phyloP scores from a whole-genome alignment of 2,797 vertebrate species.

The Kryptopterus vitreolus region DNA sequence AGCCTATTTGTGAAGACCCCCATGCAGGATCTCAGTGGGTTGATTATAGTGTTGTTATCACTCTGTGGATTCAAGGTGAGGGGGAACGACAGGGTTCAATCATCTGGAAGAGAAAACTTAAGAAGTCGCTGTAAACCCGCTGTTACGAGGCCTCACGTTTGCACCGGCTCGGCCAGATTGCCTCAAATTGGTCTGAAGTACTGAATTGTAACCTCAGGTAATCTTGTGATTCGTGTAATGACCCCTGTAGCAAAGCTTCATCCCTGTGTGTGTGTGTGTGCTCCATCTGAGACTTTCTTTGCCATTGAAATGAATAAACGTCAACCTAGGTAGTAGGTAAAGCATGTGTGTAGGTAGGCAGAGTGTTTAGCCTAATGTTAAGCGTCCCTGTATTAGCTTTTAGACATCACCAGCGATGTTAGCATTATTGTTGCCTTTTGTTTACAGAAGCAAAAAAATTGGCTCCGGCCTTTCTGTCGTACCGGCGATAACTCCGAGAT shows the following conservation, averaged over 20 bases:
- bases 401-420: background rate
- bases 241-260: background rate
- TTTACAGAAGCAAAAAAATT: constrained; percentile 21
- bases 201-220: background rate
- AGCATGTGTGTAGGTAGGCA: no score
- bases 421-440: constrained; percentile 2
- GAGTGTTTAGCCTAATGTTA: background rate
- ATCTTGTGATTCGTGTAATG: background rate
- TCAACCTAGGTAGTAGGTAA: background rate
- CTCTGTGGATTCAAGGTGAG: constrained; percentile 12
- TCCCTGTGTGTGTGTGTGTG: background rate
- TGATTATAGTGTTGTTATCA: constrained; percentile 31
- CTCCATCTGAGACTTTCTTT: background rate
- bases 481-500: constrained; percentile 8
- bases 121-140: background rate
- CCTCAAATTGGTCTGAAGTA: background rate
- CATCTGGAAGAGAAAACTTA: constrained; percentile 20
- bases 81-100: constrained; percentile 9
- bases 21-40: constrained; percentile 35
- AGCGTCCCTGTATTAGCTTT: background rate
- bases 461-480: constrained; percentile 6
- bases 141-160: background rate
- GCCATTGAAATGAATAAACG: background rate
- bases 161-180: background rate
- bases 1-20: constrained; percentile 37